Conservation (phyloP, 2,797 vertebrate genomes). For the Mionectes olivaceus region DNA sequence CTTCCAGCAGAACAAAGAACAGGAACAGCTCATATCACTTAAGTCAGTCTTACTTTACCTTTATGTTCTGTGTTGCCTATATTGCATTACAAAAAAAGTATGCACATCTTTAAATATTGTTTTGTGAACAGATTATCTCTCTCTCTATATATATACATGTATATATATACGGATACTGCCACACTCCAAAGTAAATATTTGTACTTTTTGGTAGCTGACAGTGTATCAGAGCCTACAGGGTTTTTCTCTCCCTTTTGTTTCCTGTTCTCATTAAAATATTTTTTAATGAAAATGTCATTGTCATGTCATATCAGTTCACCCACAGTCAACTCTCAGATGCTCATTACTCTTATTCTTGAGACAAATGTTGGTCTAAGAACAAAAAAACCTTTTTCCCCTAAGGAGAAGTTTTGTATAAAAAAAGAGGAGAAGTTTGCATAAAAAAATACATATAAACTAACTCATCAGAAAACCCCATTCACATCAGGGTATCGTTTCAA, state of each 20-base stretch:
- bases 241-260: conserved; percentile 32
- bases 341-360: conserved; percentile 70
- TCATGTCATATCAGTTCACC: conserved; percentile 61
- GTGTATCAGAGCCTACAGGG: neutral
- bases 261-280: conserved; percentile 77
- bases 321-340: conserved; percentile 44
- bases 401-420: conserved; percentile 22
- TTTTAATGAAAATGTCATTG: conserved; percentile 67
- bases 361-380: conserved; percentile 63
- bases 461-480: neutral
- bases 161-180: too few species aligned
- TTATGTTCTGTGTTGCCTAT: neutral
- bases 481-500: neutral
- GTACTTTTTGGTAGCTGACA: conserved; percentile 44
- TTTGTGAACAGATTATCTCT: neutral
- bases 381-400: conserved; percentile 22
- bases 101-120: neutral
- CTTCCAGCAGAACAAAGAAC: neutral
- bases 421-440: neutral
- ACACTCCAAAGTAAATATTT: conserved; percentile 66
- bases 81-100: neutral
- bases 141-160: too few species aligned
- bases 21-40: neutral
- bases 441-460: neutral
- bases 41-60: neutral